Conservation (phyloP, 2,797 vertebrate genomes). For the Merluccius polli region DNA sequence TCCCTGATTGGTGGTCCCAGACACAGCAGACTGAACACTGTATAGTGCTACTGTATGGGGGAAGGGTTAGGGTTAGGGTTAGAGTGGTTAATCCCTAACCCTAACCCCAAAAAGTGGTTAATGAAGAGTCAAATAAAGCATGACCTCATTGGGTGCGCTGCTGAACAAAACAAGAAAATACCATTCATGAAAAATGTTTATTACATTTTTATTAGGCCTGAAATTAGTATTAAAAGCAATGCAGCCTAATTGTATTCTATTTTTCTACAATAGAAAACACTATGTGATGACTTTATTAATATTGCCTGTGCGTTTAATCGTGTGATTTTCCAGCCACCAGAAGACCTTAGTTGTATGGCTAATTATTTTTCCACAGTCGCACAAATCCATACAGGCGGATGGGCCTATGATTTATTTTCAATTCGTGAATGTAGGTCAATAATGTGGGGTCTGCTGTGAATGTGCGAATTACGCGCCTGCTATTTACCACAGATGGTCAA, state of each 20-base stretch:
- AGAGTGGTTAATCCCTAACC: too few relatives aligned
- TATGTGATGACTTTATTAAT: background rate
- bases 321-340: background rate
- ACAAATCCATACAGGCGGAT: background rate
- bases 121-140: background rate
- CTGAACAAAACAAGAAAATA: background rate
- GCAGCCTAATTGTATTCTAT: background rate
- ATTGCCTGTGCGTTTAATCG: background rate
- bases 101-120: background rate
- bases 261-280: background rate
- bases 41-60: background rate
- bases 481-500: constrained; percentile 15
- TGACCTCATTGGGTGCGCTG: background rate
- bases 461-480: background rate
- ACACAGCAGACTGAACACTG: background rate
- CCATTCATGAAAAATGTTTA: background rate
- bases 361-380: background rate
- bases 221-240: background rate
- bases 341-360: background rate
- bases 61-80: too few relatives aligned
- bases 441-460: background rate
- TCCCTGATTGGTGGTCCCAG: background rate
- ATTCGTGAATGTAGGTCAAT: background rate
- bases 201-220: background rate
- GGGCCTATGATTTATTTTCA: background rate